These are phyloP conservation scores for Bryconaethiops microstoma DNA, from an alignment of 2,797 vertebrate species.

Conservation along the genomic window DNA sequence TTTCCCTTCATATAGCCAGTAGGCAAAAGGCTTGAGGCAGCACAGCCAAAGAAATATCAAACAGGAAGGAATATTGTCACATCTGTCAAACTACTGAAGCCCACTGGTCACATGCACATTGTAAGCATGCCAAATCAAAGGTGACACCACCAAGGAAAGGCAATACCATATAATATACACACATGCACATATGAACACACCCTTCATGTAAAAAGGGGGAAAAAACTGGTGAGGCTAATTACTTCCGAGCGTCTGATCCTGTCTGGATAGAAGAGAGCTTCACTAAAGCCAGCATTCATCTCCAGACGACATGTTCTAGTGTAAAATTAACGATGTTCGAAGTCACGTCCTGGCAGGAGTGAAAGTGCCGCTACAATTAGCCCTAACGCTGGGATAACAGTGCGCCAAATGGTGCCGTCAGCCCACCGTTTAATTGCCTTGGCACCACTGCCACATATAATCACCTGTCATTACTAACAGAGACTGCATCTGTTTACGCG, in stretches of 20 bases:
- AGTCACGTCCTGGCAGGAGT: slow-evolving; percentile 71
- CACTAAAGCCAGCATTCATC: slow-evolving; percentile 56
- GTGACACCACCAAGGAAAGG: slow-evolving; percentile 10
- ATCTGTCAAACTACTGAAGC: slow-evolving; percentile 20
- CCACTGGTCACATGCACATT: slow-evolving; percentile 17
- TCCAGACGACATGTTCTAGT: slow-evolving; percentile 63
- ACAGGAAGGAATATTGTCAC: slow-evolving; percentile 24
- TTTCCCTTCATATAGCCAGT: slow-evolving; percentile 9
- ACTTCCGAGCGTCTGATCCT: slow-evolving; percentile 47
- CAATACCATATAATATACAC: slow-evolving; percentile 6
- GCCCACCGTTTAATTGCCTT: slow-evolving; percentile 85
- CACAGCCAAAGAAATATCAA: slow-evolving; percentile 14
- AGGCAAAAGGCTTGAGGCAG: slow-evolving; percentile 12
- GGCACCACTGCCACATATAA: slow-evolving; percentile 86
- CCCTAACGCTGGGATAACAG: slow-evolving; percentile 78
- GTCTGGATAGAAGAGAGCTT: slow-evolving; percentile 43
- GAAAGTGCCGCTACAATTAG: slow-evolving; percentile 76
- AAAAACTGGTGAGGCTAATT: slow-evolving; percentile 42
- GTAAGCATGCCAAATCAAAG: slow-evolving; percentile 24
- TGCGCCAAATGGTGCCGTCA: slow-evolving; percentile 89
- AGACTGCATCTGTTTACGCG: slow-evolving; percentile 86
- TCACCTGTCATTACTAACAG: slow-evolving; percentile 91
- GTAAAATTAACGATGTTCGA: slow-evolving; percentile 73
- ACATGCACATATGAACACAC: slow-evolving; percentile 6
- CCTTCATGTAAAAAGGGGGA: background rate